Evolutionary conservation across 1,140 invertebrate species (phyloP).

Genomic region (Zaprionus lachaisei): DNA sequence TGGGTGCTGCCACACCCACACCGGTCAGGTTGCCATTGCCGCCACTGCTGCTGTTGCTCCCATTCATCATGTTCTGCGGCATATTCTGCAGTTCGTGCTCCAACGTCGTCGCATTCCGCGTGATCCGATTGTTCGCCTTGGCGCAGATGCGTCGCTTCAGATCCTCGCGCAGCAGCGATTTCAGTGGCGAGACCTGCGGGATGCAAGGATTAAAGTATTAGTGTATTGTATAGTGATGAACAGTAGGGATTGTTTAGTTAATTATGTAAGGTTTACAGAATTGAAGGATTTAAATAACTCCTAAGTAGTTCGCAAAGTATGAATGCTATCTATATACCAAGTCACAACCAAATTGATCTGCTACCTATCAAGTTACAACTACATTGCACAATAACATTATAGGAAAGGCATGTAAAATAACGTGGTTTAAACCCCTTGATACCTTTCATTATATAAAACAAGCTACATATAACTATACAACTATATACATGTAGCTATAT

Average conservation of each 20-base stretch:
- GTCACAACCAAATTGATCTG: too few relatives aligned
- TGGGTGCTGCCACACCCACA: constrained; percentile 33
- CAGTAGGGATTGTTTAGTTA: background rate
- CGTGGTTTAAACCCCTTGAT: too few relatives aligned
- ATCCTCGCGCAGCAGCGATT: constrained; percentile 92
- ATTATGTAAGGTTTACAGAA: too few relatives aligned
- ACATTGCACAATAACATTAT: too few relatives aligned
- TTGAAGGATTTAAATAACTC: too few relatives aligned
- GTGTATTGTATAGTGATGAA: background rate
- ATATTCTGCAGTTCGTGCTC: constrained; percentile 71
- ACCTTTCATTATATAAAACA: too few relatives aligned
- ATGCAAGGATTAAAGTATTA: background rate
- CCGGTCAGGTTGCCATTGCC: constrained; percentile 9
- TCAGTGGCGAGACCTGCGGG: constrained; percentile 91
- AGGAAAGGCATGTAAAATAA: too few relatives aligned
- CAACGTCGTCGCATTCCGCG: constrained; percentile 74
- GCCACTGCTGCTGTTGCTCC: constrained; percentile 27
- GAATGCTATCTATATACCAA: too few relatives aligned
- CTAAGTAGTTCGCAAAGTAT: too few relatives aligned
- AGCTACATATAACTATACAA: too few relatives aligned
- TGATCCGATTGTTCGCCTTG: constrained; percentile 85
- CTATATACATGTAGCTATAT: too few relatives aligned
- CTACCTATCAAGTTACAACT: too few relatives aligned
- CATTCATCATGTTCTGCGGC: constrained; percentile 60
- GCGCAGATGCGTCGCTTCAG: constrained; percentile 90